A percentile compares a stretch with the other conserved stretches of the same genome.
Evolutionary conservation across 1,140 invertebrate species (phyloP).

Genomic region (Chrysopa pallens): DNA sequence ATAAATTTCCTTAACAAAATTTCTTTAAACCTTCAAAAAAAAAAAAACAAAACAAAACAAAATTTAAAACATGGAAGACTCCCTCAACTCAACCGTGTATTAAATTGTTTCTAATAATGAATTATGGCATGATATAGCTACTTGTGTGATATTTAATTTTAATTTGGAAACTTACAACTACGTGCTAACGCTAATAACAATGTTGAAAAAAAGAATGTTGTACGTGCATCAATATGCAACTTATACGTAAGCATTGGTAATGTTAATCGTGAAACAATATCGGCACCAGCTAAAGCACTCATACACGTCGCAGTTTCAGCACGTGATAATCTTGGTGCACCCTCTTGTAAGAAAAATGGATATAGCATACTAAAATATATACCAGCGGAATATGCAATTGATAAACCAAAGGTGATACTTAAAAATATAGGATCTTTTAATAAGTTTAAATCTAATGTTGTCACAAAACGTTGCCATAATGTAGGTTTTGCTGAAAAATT

Average conservation of each 20-base stretch:
- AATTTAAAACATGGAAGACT: no score
- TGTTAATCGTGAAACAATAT: constrained; percentile 41
- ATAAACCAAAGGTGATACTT: constrained; percentile 42
- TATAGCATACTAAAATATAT: constrained; percentile 50
- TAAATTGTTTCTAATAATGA: no score
- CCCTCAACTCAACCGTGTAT: no score
- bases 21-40: no score
- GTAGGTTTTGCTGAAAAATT: no score
- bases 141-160: no score
- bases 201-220: constrained; percentile 29
- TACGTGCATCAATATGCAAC: constrained; percentile 33
- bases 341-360: constrained; percentile 40
- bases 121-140: no score
- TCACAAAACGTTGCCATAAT: constrained; percentile 22
- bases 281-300: constrained; percentile 38
- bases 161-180: constrained; percentile 1
- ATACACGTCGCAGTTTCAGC: constrained; percentile 41
- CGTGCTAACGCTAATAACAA: constrained; percentile 11
- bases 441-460: constrained; percentile 37
- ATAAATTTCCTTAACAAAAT: no score
- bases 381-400: constrained; percentile 42
- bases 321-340: constrained; percentile 28
- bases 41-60: no score
- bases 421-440: constrained; percentile 36
- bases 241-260: constrained; percentile 42